Conservation (phyloP, 2,888 invertebrate genomes). For the Hyalella azteca region DNA sequence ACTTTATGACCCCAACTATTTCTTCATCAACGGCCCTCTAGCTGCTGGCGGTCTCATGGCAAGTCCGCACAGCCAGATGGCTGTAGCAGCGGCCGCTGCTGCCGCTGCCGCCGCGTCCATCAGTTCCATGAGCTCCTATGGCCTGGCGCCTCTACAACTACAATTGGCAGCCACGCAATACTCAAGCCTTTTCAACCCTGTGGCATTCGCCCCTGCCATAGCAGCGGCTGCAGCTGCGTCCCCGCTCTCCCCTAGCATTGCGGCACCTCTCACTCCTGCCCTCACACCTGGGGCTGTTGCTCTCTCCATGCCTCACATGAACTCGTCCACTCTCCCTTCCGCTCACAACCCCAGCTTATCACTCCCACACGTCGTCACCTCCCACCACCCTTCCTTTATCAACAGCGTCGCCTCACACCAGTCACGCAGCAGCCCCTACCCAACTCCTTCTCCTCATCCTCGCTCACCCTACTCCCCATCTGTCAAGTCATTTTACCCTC, state of each 20-base stretch:
- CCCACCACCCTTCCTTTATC: neutral
- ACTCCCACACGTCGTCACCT: neutral
- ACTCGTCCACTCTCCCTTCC: neutral
- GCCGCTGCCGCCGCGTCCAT: conserved; percentile 35
- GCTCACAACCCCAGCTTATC: conserved; percentile 14
- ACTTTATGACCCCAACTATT: conserved; percentile 10
- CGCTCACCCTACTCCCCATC: neutral
- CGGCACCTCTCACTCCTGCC: conserved; percentile 29
- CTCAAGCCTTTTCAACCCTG: conserved; percentile 7
- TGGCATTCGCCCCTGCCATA: neutral
- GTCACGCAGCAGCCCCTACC: conserved; percentile 3
- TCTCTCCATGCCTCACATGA: neutral
- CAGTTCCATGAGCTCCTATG: conserved; percentile 37
- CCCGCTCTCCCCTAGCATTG: neutral
- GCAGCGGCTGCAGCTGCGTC: conserved; percentile 27
- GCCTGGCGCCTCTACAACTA: conserved; percentile 4
- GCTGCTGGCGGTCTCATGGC: conserved; percentile 8
- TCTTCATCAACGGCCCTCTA: conserved; percentile 19
- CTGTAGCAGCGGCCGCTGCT: conserved; percentile 33
- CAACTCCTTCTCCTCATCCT: conserved; percentile 4
- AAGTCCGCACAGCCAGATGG: conserved; percentile 29
- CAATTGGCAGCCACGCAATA: conserved; percentile 26
- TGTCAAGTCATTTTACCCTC: neutral
- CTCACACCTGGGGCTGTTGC: conserved; percentile 14
- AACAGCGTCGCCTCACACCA: neutral